Evolutionary conservation across 2,113 vertebrate species (phyloP).

Genomic region (Nothobranchius furzeri): DNA sequence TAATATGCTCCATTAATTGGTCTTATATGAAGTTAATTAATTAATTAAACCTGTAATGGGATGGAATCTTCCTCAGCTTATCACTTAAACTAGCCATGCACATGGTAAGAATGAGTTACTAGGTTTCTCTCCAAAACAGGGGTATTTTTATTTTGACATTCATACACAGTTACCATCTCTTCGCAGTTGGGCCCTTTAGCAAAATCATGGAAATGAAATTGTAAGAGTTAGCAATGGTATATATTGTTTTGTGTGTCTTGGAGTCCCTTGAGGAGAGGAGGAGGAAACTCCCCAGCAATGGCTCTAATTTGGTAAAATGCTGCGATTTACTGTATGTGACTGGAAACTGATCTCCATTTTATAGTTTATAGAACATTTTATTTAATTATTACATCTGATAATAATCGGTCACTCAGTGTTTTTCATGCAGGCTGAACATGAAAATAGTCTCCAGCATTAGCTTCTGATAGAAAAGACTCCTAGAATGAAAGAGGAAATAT

Average conservation of each 20-base stretch:
- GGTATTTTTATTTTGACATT: conserved; percentile 13
- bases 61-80: conserved; percentile 34
- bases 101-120: conserved; percentile 27
- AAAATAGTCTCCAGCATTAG: too few species aligned
- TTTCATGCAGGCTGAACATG: too few species aligned
- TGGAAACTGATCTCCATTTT: conserved; percentile 40
- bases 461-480: too few species aligned
- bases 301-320: conserved; percentile 3
- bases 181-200: conserved; percentile 3
- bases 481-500: too few species aligned
- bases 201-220: conserved; percentile 22
- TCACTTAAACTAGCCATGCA: conserved; percentile 29
- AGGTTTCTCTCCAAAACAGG: conserved; percentile 3
- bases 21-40: conserved; percentile 45
- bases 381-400: too few species aligned
- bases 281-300: neutral
- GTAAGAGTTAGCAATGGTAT: neutral
- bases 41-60: conserved; percentile 42
- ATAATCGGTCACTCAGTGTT: too few species aligned
- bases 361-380: conserved; percentile 44
- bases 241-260: conserved; percentile 16
- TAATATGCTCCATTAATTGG: conserved; percentile 58
- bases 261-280: neutral
- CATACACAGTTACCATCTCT: conserved; percentile 30
- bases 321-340: conserved; percentile 14